phyloP scores from a whole-genome alignment of 2,797 vertebrate species.

The Eulemur mongoz region DNA sequence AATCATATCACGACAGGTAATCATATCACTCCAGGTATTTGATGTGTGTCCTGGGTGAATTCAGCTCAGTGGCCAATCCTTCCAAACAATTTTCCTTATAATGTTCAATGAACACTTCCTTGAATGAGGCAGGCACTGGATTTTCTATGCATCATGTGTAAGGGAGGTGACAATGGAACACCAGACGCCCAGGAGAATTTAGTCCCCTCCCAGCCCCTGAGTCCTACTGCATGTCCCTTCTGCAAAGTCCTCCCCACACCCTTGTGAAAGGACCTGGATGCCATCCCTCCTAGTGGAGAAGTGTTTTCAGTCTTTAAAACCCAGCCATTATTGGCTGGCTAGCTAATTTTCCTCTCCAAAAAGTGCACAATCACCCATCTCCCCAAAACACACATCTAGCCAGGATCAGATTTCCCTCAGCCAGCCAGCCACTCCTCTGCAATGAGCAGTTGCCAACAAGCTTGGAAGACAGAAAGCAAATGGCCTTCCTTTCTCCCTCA shows the following conservation, averaged over 20 bases:
- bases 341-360: background rate
- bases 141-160: background rate
- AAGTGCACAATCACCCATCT: background rate
- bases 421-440: background rate
- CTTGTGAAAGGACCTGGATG: background rate
- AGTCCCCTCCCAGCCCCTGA: background rate
- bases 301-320: conserved; percentile 41
- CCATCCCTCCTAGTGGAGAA: background rate
- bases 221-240: background rate
- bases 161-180: background rate
- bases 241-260: background rate
- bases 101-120: background rate
- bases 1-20: background rate
- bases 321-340: background rate
- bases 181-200: background rate
- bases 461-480: background rate
- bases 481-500: background rate
- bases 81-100: background rate
- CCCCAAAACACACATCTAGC: conserved; percentile 19
- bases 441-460: background rate
- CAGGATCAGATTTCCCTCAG: conserved; percentile 6
- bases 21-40: background rate
- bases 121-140: background rate
- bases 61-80: background rate
- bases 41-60: background rate